Base-by-base conservation (phyloP, 2,797 vertebrate genomes). In the Danionella dracula region DNA sequence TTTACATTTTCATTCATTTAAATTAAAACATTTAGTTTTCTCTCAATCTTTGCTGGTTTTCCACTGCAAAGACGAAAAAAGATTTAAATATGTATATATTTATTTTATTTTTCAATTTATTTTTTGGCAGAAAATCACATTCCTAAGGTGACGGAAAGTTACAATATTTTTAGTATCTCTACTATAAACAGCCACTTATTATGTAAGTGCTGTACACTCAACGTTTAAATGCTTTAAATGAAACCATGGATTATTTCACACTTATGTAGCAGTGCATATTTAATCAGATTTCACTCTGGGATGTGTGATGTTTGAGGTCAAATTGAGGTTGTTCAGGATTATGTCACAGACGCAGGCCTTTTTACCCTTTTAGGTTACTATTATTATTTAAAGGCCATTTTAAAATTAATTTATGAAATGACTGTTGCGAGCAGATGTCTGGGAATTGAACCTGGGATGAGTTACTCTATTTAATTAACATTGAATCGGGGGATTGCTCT, bases 391-490 rank as follows among this genome's bases (percentile, higher is more conserved):
- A 44, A 32, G 40, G 12, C 4, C 27, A 4, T 23, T 53, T 53
- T 32, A 0, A 16, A 21, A 55, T 37, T 45, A 21, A 65, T 54
- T 54, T 17, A 23, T 45, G 15, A 65, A 65, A 55, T 45, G 13
- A 65, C 62, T n/a, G 19, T 45, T 6, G 2, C 8, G 50, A 65
- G 10, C 62, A 65, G 40, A 65, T 65, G 50, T 54, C 7, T 1
- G 15, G 49, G 40, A 45, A 44, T 54, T 65, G 42, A 44, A 65
- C 61, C 61, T 65, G 37, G 17, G 4, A 51, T 11, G 20, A 29
- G 49, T 48, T 62, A 46, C 68, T 53, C 34, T 34, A 53, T 68
- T 75, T 71, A 66, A 68, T 60, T 68, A 67, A 68, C 56, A 71
- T 31, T 19, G 55, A 67, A 57, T 53, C 72, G 54, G 38, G 61